phyloP scores from a whole-genome alignment of 2,113 vertebrate genomes.

The Barnardius zonarius region DNA sequence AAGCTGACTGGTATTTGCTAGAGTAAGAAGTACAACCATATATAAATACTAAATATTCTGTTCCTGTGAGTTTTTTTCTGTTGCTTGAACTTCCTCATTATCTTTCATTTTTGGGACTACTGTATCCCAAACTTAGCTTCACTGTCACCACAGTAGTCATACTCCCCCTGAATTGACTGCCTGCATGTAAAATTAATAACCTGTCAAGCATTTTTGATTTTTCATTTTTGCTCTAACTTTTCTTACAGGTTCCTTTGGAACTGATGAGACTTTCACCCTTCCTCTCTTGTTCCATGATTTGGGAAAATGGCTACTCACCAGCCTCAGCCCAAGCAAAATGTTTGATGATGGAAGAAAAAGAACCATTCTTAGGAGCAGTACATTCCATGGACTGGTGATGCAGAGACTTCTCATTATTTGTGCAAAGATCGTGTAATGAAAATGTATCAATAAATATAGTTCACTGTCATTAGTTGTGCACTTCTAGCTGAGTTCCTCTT shows the following conservation, averaged over 20 bases:
- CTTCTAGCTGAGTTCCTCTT: background rate
- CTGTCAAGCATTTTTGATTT: background rate
- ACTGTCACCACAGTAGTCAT: background rate
- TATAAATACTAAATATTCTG: background rate
- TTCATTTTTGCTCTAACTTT: background rate
- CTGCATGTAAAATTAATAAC: background rate
- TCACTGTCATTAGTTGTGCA: background rate
- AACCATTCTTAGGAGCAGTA: background rate
- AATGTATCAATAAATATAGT: background rate
- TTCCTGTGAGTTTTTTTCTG: background rate
- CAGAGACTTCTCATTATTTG: background rate
- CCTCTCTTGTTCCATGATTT: background rate
- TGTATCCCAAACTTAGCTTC: background rate
- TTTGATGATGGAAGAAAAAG: background rate
- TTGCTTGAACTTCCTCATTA: background rate
- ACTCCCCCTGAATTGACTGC: background rate
- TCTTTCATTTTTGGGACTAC: background rate
- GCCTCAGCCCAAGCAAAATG: background rate
- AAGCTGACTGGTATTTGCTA: background rate
- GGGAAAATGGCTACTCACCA: background rate
- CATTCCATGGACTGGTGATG: background rate
- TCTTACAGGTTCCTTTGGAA: slow-evolving; percentile 5
- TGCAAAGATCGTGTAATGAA: background rate
- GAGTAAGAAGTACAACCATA: background rate
- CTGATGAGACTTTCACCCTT: background rate